Evolutionary conservation across 1,140 invertebrate species (phyloP), one percentile per base, ranked within the genome.

Genomic region (Littorina saxatilis): DNA sequence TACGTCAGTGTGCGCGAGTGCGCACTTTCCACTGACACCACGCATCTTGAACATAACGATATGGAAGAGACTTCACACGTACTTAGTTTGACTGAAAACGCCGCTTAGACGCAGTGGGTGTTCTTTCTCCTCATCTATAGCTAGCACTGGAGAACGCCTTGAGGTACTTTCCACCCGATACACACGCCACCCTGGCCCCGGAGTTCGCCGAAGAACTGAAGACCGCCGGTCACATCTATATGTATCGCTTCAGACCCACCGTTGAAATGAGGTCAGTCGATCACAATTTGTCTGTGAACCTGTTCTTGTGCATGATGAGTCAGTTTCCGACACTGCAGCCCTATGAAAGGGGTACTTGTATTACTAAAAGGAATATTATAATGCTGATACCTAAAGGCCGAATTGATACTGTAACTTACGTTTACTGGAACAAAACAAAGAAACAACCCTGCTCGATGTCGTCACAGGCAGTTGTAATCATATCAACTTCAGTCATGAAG

Each of bases 221-320:
- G 20, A 84, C 89, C 0, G 95, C 93, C 90, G 95, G 95, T 3
- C 95, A 95, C 84, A 95, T 96, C 83, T 96, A 95, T 89, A 95
- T 95, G 94, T 96, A 95, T 88, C 89, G 95, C 68, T 95, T 95
- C 81, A 86, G 93, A 40, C 95, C 94, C 29, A 79, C 88, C 58
- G 87, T 93, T 85, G 79, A 90, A 43, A 91, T 95, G 87, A 94
- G 92, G 94, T 95, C 89, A 88, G 88, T 23, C 17, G 9, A 17
- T 32, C 17, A 72, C 40, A 2, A 27, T 52, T 37, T 40, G 40
- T 40, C 37, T 72, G 68, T 72, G 11, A 17, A 4, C 23, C 13
- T 43, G 15, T 72, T 4, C 40, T 35, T 72, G 37, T 72, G 68
- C 23, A 7, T 40, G 37, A n/a, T 43, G 35, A 17, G 68, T 13